These are phyloP conservation scores for Spheniscus humboldti DNA, from an alignment of 2,797 vertebrate species.

Conservation along the genomic window DNA sequence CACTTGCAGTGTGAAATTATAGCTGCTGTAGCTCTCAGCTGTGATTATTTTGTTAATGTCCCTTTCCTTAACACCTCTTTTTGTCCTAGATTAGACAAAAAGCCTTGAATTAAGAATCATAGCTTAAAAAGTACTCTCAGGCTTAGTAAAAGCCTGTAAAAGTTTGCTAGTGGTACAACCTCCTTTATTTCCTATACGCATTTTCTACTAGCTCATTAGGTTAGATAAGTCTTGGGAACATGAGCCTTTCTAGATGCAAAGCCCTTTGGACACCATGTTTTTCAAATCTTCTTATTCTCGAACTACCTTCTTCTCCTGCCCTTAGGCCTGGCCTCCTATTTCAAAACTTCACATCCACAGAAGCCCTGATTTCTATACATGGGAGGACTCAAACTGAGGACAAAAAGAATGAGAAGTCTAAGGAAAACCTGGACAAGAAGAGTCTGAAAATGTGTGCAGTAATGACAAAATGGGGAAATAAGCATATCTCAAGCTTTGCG, in stretches of 20 bases:
- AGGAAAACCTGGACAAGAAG: neutral
- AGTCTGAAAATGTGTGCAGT: neutral
- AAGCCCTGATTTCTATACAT: neutral
- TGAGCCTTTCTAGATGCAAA: neutral
- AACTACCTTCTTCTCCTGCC: neutral
- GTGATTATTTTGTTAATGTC: neutral
- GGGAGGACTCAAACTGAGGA: neutral
- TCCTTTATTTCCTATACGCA: neutral
- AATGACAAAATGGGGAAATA: neutral
- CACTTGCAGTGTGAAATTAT: neutral
- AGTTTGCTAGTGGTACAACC: neutral
- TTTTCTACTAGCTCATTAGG: neutral
- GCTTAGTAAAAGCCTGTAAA: neutral
- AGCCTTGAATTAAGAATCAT: neutral
- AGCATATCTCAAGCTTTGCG: rapidly evolving
- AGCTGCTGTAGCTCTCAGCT: neutral
- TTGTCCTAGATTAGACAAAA: neutral
- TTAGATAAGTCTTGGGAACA: neutral
- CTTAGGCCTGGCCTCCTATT: neutral
- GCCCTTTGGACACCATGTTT: neutral
- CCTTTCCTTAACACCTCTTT: neutral
- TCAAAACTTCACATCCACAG: neutral
- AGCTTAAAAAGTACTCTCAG: neutral
- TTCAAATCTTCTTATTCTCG: neutral
- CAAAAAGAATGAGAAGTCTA: neutral